Base-by-base conservation (phyloP, 2,888 invertebrate species). In the Meta bourneti region DNA sequence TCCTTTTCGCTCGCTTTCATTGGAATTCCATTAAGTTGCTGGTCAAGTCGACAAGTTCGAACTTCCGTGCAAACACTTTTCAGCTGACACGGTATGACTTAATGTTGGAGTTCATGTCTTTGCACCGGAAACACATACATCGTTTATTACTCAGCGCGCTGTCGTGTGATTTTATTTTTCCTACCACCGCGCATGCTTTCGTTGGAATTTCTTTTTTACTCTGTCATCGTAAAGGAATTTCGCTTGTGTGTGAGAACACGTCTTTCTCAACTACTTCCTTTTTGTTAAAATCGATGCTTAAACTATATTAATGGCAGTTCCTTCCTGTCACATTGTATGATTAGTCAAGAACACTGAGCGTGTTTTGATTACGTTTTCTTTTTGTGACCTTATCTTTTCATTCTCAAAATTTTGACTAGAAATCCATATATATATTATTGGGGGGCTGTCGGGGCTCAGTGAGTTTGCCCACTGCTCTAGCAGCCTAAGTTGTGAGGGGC, bases 281-380 rank as follows among this genome's bases (percentile, higher is more conserved):
- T 69, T 49, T 7, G 71, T 75, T 75, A 70, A 86, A 86, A 86
- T 86, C 86, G 52, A 86, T 86, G 69, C 61, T 78, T 84, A 74
- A 84, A 72, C 83, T 54, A 74, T 84, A 74, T 84, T 84, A 84
- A 84, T 84, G 83, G 16, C 74, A 52, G 61, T 16, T 61, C 16
- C 54, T 75, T 84, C 51, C 72, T 54, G 74, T 74, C 71, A 71
- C 82, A 61, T 69, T 48, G 34, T 20, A 20, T 16, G 80, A 78
- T 49, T 48, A 61, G 80, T 80, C 34, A 19, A 81, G 70, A 48
- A 51, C 6, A n/a, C 34, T 79, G 20, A 7, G 61, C 13, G 79
- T 61, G 54, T 61, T 16, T 61, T 16, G 61, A 61, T 5, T 61
- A 9, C 16, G 61, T 9, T 61, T 61, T 61, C 61, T 61, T 61